Base-by-base conservation (phyloP, 2,113 vertebrate species). In the Xiphophorus hellerii region DNA sequence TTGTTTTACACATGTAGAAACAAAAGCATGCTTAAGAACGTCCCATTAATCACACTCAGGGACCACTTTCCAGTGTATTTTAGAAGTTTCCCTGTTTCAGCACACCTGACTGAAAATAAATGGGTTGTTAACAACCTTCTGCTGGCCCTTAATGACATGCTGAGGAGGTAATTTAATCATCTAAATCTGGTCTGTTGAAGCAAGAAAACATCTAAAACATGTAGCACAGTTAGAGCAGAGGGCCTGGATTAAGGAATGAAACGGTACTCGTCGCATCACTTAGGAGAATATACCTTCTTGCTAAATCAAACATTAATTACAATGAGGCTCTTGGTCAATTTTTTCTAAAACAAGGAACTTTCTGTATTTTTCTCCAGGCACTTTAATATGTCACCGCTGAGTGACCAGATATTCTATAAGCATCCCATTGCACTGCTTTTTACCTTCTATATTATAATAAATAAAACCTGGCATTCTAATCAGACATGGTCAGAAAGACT, bases 401-500 rank as follows among this genome's bases (percentile, higher is more conserved):
- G 8, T 42, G 27, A 76, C 9, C 14, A 73, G 15, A 30, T 28
- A n/a, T 69, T 39, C 30, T n/a, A 27, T 3, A 27, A 69, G 69
- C 60, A 60, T 63, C 28, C 35, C 10, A 65, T 66, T 33, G 14
- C 14, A 29, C 17, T 15, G 1, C 14, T 51, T n/a, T 25, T 58
- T 9, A n/a, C 25, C 27, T 68, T 58, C 22, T n/a, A 73, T n/a
- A 27, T 51, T 3, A 10, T 5, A 31, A 25, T 71, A 76, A 35
- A 25, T 31, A 8, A 11, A 62, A 33, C 62, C 48, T 73, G 29
- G n/a, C 54, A 71, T 74, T 83, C 84, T 17, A 28, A 72, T 58
- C 82, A 61, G 9, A 58, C n/a, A 74, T 13, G 27, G 72, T 80
- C 27, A 66, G 37, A 25, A 20, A 22, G 65, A 94, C 97, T 96